These are phyloP conservation scores for Pseudorectes ferrugineus DNA, from an alignment of 2,113 vertebrate genomes.

Conservation along the genomic window DNA sequence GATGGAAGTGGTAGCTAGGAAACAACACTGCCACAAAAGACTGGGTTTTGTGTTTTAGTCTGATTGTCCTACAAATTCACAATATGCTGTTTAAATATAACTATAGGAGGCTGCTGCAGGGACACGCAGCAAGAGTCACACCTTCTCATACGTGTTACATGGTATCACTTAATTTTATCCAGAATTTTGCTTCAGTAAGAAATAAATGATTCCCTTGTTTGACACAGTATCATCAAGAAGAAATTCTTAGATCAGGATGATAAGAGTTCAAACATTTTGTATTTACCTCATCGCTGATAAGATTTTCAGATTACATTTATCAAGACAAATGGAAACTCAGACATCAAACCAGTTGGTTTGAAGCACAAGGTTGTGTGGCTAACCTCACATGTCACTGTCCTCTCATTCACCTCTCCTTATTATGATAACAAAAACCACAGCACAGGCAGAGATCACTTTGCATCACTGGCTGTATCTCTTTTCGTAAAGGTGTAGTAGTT, in stretches of 20 bases:
- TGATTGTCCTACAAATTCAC: not conserved
- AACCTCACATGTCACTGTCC: not conserved
- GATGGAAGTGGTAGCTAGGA: not conserved
- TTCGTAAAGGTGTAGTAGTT: not conserved
- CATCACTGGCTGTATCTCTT: not conserved
- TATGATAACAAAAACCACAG: not conserved
- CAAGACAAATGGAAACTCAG: not conserved
- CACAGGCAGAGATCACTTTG: not conserved
- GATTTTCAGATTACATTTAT: not conserved
- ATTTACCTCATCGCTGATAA: not conserved
- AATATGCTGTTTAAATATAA: not conserved
- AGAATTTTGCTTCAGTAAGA: not conserved
- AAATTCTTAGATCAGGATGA: not conserved
- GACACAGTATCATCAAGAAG: not conserved
- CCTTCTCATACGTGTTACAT: not conserved
- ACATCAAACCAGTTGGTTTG: not conserved
- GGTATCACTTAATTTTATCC: not conserved
- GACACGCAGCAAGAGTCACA: not conserved
- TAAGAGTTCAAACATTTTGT: not conserved
- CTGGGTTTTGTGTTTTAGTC: not conserved
- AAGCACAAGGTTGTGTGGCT: slow-evolving; percentile 12
- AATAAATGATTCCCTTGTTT: not conserved
- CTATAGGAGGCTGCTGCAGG: not conserved
- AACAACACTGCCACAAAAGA: not conserved
- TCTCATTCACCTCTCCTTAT: not conserved